These are phyloP conservation scores for Polydesmus complanatus DNA, from an alignment of 2,888 invertebrate species.

Conservation along the genomic window DNA sequence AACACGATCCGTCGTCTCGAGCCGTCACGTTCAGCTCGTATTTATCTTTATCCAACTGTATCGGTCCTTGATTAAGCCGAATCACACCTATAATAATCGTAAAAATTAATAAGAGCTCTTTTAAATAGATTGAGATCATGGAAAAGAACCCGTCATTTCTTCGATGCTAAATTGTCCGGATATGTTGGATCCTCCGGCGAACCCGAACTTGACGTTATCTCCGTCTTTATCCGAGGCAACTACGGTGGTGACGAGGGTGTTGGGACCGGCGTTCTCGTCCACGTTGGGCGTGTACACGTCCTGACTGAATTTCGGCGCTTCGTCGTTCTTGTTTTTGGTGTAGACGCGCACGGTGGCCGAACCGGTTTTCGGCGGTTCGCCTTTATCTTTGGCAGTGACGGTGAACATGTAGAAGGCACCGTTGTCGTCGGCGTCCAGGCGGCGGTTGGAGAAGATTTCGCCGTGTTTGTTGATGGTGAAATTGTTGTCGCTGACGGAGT, in stretches of 20 bases:
- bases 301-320: conserved; percentile 90
- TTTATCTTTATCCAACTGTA: conserved; percentile 75
- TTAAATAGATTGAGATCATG: background rate
- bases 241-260: conserved; percentile 87
- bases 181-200: conserved; percentile 65
- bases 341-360: conserved; percentile 87
- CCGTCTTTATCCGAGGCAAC: conserved; percentile 96
- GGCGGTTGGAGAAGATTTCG: conserved; percentile 80
- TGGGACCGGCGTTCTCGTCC: conserved; percentile 88
- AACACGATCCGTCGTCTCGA: conserved; percentile 94
- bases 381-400: conserved; percentile 88
- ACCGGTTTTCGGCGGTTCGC: conserved; percentile 81
- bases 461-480: conserved; percentile 88
- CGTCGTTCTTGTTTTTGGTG: conserved; percentile 96
- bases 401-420: conserved; percentile 91
- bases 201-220: conserved; percentile 81
- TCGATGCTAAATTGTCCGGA: conserved; percentile 90
- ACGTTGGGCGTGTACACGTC: conserved; percentile 94
- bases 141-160: conserved; percentile 57
- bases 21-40: conserved; percentile 95
- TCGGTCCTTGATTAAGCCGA: conserved; percentile 70
- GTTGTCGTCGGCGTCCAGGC: conserved; percentile 89
- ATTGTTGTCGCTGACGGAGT: conserved; percentile 80
- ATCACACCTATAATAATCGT: conserved; percentile 48
- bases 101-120: background rate